Evolutionary conservation across 2,888 invertebrate genomes (phyloP).

Genomic region (Ophion obscuratus): DNA sequence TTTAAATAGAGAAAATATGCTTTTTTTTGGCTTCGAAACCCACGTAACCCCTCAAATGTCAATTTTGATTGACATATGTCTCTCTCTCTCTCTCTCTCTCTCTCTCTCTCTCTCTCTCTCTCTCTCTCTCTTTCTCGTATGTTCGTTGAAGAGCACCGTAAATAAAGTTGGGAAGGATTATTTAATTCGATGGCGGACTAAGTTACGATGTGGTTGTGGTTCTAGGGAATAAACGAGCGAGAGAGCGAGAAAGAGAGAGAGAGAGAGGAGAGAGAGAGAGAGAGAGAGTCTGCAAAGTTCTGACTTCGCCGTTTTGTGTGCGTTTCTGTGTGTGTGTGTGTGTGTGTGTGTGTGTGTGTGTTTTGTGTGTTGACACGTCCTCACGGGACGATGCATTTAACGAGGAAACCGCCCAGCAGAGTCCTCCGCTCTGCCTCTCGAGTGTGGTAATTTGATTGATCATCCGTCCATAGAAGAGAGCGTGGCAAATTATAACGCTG

Average conservation of each 20-base stretch:
- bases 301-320: constrained; percentile 70
- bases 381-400: constrained; percentile 73
- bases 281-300: constrained; percentile 69
- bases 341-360: constrained; percentile 62
- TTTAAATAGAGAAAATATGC: too few species aligned
- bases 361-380: constrained; percentile 66
- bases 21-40: too few species aligned
- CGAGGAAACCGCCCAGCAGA: constrained; percentile 69
- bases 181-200: constrained; percentile 61
- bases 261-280: constrained; percentile 57
- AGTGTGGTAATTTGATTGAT: constrained; percentile 65
- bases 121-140: not conserved
- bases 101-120: not conserved
- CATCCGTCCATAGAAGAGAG: constrained; percentile 53
- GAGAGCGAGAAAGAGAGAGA: constrained; percentile 62
- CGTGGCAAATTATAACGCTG: constrained; percentile 54
- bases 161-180: constrained; percentile 27
- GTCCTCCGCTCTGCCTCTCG: constrained; percentile 52
- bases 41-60: too few species aligned
- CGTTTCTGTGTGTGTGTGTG: constrained; percentile 57
- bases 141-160: not conserved
- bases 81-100: not conserved
- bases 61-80: not conserved
- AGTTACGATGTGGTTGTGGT: constrained; percentile 54
- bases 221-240: constrained; percentile 50